Percentiles rank a stretch among this genome's conserved stretches.
Conservation (phyloP, 2,113 vertebrate species). For the Craseonycteris thonglongyai region DNA sequence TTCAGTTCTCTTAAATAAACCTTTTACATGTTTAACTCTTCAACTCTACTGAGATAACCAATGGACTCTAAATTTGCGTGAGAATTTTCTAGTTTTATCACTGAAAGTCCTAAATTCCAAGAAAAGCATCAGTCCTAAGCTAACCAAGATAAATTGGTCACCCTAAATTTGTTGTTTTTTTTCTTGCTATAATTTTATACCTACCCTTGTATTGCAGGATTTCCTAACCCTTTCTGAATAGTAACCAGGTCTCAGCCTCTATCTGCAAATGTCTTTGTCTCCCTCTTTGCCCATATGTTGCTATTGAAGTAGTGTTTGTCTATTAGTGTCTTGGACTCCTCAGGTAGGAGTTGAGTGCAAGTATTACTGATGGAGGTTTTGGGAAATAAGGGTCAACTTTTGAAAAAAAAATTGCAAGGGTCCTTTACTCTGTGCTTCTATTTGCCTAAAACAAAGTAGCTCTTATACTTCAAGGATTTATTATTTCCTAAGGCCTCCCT, state of each 20-base stretch:
- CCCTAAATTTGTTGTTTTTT: neutral
- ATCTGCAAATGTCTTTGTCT: neutral
- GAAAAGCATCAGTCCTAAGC: neutral
- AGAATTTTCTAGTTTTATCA: neutral
- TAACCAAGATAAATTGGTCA: neutral
- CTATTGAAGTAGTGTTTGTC: neutral
- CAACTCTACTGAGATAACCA: neutral
- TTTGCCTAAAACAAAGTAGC: neutral
- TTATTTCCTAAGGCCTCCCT: neutral
- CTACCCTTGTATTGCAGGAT: accelerated
- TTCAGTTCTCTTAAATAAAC: neutral
- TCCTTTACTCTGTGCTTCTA: neutral
- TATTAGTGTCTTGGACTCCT: neutral
- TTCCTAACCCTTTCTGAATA: neutral
- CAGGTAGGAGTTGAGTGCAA: neutral
- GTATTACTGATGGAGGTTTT: neutral
- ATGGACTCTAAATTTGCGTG: neutral
- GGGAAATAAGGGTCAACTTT: neutral
- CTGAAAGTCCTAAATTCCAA: neutral
- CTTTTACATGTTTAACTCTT: neutral
- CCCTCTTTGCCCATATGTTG: neutral
- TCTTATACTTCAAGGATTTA: neutral
- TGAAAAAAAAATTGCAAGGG: neutral
- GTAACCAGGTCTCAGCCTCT: neutral
- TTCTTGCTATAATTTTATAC: neutral